Evolutionary conservation across 2,888 invertebrate genomes (phyloP), one percentile per base, ranked within the genome.

Genomic region (Cataglyphis cursor): DNA sequence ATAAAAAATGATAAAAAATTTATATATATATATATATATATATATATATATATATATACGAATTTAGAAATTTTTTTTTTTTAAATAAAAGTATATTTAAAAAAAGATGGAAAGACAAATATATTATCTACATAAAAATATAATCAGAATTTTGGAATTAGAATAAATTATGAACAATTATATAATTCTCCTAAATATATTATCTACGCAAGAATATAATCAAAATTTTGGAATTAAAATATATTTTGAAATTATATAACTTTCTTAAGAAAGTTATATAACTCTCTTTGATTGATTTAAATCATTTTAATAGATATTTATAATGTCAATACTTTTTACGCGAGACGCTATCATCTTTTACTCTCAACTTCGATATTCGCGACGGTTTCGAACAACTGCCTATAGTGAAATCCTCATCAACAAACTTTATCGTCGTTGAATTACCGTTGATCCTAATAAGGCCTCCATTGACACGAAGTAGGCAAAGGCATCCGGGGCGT

Each of bases 381-480:
- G 31, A 31, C 41, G 44, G 24, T 44, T 15, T 61, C 70, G 24
- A 70, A 48, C 59, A 44, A 61, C 70, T 72, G 72, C 59, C 59
- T 59, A 38, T 82, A 66, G 54, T 64, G 81, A 85, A 85, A 87
- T 89, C 74, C 88, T 92, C 92, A 92, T 93, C 92, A 91, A 89
- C 88, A 90, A 92, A 91, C 91, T 91, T 92, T 85, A 80, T 83
- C 84, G 88, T 90, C 92, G 91, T 91, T 92, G 91, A 94, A 93
- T 93, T 93, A 92, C 92, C 90, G 88, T 87, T 88, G 91, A 92
- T 92, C 89, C 88, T 92, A 93, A 93, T 93, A 92, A 92, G 89
- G 84, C 87, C 86, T 62, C 87, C 89, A 90, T 90, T 90, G 90
- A 90, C 90, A 89, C 90, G 86, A 86, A 83, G 86, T 86, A 78